Percentiles rank a stretch among this genome's conserved stretches.
phyloP scores from a whole-genome alignment of 2,797 vertebrate species.

The Phoebastria nigripes region DNA sequence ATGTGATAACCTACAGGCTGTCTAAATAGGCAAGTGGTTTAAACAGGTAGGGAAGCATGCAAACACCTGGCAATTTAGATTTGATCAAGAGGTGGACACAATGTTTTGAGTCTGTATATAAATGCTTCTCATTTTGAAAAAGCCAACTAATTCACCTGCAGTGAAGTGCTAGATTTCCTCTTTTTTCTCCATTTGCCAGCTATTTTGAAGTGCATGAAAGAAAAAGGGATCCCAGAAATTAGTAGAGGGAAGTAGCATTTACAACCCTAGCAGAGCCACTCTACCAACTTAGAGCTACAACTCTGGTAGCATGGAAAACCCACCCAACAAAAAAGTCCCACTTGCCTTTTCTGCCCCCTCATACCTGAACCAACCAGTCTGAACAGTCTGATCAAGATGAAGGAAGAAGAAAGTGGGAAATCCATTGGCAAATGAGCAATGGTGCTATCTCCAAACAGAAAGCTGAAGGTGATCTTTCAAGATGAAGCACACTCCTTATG shows the following conservation, averaged over 20 bases:
- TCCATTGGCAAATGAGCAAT: neutral
- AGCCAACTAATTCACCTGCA: neutral
- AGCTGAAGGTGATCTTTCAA: neutral
- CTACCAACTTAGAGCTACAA: neutral
- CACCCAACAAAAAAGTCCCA: neutral
- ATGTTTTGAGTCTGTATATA: neutral
- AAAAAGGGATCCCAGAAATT: neutral
- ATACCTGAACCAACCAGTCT: neutral
- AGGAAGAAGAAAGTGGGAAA: neutral
- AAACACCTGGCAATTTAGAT: neutral
- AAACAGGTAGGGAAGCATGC: neutral
- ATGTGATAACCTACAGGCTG: neutral
- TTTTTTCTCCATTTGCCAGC: neutral
- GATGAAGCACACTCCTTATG: neutral
- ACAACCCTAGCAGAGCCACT: neutral
- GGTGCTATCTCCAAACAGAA: neutral
- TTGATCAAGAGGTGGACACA: neutral
- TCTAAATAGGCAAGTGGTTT: neutral
- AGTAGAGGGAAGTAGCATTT: neutral
- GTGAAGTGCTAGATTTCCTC: neutral
- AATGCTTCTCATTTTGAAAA: neutral
- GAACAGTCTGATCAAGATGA: neutral
- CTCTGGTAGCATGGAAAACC: neutral
- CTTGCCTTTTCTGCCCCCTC: neutral
- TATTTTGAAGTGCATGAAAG: neutral